phyloP scores from a whole-genome alignment of 2,797 vertebrate genomes.

The Phoebastria nigripes region DNA sequence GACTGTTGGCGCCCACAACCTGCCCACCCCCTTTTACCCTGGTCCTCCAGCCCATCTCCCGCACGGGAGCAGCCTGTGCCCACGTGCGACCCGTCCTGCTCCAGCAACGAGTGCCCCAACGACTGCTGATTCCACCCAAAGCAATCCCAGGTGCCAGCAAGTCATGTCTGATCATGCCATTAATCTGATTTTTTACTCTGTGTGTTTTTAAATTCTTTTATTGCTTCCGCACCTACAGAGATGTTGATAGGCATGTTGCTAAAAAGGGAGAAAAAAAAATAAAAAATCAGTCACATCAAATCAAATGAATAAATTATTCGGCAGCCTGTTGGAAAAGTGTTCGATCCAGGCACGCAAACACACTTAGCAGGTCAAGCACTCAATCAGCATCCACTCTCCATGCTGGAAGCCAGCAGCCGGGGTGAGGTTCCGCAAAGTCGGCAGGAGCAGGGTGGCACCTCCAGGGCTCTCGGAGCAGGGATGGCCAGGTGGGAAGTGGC shows the following conservation, averaged over 20 bases:
- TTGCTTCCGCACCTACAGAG: background rate
- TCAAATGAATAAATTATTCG: background rate
- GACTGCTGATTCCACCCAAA: background rate
- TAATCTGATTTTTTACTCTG: background rate
- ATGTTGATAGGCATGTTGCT: background rate
- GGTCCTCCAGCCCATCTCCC: background rate
- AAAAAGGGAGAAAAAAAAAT: background rate
- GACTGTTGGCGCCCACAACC: background rate
- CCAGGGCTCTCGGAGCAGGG: background rate
- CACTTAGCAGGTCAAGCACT: background rate
- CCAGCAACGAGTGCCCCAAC: background rate
- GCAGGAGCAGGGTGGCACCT: background rate
- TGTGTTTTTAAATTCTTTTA: background rate
- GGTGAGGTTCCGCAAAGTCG: rapidly evolving
- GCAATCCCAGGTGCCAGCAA: background rate
- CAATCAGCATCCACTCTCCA: background rate
- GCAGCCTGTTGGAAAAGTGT: background rate
- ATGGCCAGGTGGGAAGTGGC: background rate
- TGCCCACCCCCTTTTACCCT: background rate
- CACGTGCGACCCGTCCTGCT: background rate
- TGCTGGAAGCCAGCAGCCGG: background rate
- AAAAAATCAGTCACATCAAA: background rate
- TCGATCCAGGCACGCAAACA: background rate
- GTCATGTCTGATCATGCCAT: background rate
- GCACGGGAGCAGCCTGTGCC: background rate